Evolutionary conservation across 2,888 invertebrate genomes (phyloP), one percentile per base, ranked within the genome.

Genomic region (Diarsia dahlii): DNA sequence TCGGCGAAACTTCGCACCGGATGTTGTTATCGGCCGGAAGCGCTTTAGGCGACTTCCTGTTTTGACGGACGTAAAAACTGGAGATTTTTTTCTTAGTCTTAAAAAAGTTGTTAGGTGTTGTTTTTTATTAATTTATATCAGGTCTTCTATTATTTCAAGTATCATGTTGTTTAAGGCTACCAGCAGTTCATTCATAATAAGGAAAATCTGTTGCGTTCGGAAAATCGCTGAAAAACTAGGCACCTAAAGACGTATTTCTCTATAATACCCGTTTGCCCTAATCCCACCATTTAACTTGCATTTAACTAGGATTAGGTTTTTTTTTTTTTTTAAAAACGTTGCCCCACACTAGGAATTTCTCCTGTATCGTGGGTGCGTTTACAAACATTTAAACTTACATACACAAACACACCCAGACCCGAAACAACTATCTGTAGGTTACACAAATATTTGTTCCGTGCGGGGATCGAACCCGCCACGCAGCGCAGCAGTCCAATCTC

Each of bases 11-110:
- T 95, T 93, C 88, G 89, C 91, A 90, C 93, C 94, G 96, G 95
- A 96, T 95, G 96, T 95, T 96, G 96, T 96, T 96, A 96, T 96
- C 96, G 95, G 95, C 95, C 96, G 96, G 96, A 96, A 96, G 94
- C 94, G 96, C 96, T 96, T 95, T 95, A 93, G 95, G 96, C 95
- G 93, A 93, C 94, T 95, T 95, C 95, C 95, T 94, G 95, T 95
- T 95, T 94, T 95, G 95, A 94, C 93, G 94, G 94, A 95, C 93
- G 93, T 84, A 88, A 89, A 87, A 89, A 89, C 75, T 78, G 71
- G 76, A 84, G 84, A 71, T 65, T 82, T 88, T 86, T 71, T 81
- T 81, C 74, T 81, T 78, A 80, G 77, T 83, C 77, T 85, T 81
- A 81, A 74, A 80, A 82, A 83, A 76, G 72, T 76, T 82, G 62